A percentile compares a stretch with the other conserved stretches of the same genome.
Conservation (phyloP, 2,113 vertebrate genomes). For the Takifugu flavidus region DNA sequence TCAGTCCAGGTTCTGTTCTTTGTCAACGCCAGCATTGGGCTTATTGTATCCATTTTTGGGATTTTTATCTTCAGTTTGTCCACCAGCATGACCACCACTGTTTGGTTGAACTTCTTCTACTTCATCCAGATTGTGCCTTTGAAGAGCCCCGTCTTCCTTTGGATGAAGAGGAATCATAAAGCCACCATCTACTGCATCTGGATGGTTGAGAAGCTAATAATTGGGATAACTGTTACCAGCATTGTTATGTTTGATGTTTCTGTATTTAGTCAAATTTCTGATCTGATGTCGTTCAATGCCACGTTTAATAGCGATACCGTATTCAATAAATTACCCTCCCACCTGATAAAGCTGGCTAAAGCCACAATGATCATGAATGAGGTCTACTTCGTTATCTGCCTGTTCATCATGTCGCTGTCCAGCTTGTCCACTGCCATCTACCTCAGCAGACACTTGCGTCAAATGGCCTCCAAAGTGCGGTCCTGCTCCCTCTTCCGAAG, state of each 20-base stretch:
- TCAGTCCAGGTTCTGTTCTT: fast-evolving
- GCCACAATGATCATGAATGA: background rate
- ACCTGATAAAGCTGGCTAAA: background rate
- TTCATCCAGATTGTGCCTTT: conserved; percentile 50
- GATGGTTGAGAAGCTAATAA: conserved; percentile 10
- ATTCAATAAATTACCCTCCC: too few species aligned
- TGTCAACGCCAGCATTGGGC: too few species aligned
- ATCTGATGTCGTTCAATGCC: background rate
- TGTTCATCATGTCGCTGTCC: conserved; percentile 48
- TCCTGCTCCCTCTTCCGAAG: background rate
- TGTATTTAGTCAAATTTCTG: background rate
- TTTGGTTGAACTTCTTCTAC: conserved; percentile 55
- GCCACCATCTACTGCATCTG: conserved; percentile 35
- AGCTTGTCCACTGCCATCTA: conserved; percentile 40
- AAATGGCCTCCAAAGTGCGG: conserved; percentile 13
- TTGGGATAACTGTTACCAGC: background rate
- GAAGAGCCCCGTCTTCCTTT: conserved; percentile 20
- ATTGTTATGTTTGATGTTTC: fast-evolving
- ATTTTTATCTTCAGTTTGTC: background rate
- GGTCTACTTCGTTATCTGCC: background rate
- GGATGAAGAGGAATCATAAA: conserved; percentile 55
- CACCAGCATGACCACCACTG: conserved; percentile 12
- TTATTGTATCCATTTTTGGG: fast-evolving
- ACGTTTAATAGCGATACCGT: too few species aligned
- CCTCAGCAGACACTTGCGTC: conserved; percentile 48